These are phyloP conservation scores for Apodemia duryi DNA, from an alignment of 2,888 invertebrate species.

Conservation along the genomic window DNA sequence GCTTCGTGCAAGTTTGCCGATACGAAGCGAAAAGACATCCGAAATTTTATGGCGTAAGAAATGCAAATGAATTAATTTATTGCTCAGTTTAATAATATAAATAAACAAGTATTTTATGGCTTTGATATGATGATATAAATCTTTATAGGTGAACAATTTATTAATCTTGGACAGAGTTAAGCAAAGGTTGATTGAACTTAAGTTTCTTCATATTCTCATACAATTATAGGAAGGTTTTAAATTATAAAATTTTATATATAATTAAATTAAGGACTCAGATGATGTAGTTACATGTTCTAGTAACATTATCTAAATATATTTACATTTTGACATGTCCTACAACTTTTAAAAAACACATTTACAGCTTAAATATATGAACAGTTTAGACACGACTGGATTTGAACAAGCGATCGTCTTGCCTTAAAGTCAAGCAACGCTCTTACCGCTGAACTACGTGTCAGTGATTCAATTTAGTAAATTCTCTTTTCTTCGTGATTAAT, in stretches of 20 bases:
- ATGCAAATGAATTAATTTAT: constrained; percentile 1
- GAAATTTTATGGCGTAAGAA: not conserved
- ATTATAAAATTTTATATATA: not conserved
- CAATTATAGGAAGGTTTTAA: not conserved
- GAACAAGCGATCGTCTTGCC: no score
- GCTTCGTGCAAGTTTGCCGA: not conserved
- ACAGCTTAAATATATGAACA: no score
- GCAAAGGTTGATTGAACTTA: not conserved
- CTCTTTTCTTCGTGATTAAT: no score
- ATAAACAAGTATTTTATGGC: constrained; percentile 4
- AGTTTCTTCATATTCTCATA: not conserved
- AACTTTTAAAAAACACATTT: no score
- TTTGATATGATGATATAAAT: not conserved
- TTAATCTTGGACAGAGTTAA: not conserved
- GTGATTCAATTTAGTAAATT: no score
- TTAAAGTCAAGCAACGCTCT: no score
- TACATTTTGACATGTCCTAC: no score
- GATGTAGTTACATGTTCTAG: not conserved
- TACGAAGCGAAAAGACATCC: not conserved
- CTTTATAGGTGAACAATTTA: not conserved
- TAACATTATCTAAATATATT: not conserved
- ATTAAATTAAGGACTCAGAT: not conserved
- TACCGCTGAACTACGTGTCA: no score
- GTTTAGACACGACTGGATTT: no score
- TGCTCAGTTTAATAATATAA: not conserved